These are phyloP conservation scores for Quadroppia sp. DNA, from an alignment of 2,888 invertebrate species.

Conservation along the genomic window DNA sequence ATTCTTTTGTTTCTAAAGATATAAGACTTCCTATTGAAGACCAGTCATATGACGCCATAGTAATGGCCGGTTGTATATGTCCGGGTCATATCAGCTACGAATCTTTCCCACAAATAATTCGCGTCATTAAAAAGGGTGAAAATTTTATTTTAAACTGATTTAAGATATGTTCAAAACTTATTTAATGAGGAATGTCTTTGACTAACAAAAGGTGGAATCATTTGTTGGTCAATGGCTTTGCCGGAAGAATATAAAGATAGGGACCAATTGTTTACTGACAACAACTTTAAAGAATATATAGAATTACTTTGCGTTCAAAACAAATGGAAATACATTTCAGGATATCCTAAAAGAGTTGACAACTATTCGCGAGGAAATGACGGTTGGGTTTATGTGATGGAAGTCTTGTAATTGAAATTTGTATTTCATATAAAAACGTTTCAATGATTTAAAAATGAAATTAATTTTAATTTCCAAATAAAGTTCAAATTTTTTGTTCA, in stretches of 20 bases:
- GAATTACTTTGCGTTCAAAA: slow-evolving; percentile 6
- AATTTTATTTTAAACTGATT: not conserved
- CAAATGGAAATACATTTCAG: slow-evolving; percentile 26
- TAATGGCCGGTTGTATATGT: slow-evolving; percentile 39
- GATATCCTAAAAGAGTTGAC: slow-evolving; percentile 29
- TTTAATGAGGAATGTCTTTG: not conserved
- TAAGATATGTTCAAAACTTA: not conserved
- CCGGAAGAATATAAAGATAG: slow-evolving; percentile 28
- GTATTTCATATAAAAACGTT: not conserved
- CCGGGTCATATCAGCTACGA: slow-evolving; percentile 25
- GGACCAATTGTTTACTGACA: slow-evolving; percentile 24
- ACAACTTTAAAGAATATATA: slow-evolving; percentile 21
- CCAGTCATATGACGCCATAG: slow-evolving; percentile 27
- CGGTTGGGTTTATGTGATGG: slow-evolving; percentile 38
- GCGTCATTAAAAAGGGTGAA: not conserved
- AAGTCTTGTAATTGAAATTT: slow-evolving; percentile 32
- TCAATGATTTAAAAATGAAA: not conserved
- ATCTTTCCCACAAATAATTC: slow-evolving; percentile 22
- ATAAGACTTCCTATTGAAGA: slow-evolving; percentile 29
- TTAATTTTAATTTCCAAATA: not conserved
- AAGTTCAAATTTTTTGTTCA: not conserved
- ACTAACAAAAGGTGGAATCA: slow-evolving; percentile 30
- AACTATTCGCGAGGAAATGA: slow-evolving; percentile 18
- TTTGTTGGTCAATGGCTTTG: slow-evolving; percentile 39
- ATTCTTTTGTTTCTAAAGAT: slow-evolving; percentile 11